Percentiles rank a stretch among this genome's conserved stretches.
These are phyloP conservation scores for Anthopleura xanthogrammica DNA, from an alignment of 92 coral and sea anemone species.

Conservation along the genomic window DNA sequence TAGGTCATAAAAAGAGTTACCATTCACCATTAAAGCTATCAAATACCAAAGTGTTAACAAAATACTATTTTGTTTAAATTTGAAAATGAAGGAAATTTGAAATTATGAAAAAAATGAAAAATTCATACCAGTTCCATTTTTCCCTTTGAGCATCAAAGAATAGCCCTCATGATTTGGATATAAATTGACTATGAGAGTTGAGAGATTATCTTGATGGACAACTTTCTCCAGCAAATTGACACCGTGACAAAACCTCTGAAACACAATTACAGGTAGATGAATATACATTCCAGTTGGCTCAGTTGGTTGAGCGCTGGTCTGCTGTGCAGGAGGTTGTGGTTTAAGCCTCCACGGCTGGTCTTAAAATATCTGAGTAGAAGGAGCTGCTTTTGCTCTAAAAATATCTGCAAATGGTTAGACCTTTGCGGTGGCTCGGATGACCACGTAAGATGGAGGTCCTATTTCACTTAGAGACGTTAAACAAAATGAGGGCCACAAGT, in stretches of 20 bases:
- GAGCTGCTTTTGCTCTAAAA: too few relatives aligned
- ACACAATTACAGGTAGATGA: not conserved
- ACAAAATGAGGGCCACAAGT: too few relatives aligned
- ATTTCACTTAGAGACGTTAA: too few relatives aligned
- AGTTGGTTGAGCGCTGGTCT: not conserved
- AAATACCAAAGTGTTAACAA: not conserved
- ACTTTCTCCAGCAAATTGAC: conserved; percentile 92
- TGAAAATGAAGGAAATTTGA: not conserved
- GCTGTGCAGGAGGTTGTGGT: too few relatives aligned
- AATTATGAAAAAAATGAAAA: not conserved
- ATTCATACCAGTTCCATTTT: conserved; percentile 81
- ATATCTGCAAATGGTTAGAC: too few relatives aligned
- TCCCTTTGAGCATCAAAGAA: conserved; percentile 88
- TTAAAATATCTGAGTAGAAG: too few relatives aligned
- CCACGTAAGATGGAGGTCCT: too few relatives aligned
- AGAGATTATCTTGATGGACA: conserved; percentile 95
- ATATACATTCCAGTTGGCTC: not conserved
- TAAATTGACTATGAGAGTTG: conserved; percentile 90
- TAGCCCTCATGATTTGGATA: conserved; percentile 92
- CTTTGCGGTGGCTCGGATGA: too few relatives aligned
- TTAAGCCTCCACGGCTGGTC: too few relatives aligned
- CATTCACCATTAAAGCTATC: too few relatives aligned
- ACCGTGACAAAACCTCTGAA: conserved; percentile 95
- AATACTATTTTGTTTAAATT: not conserved
- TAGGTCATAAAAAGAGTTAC: too few relatives aligned